phyloP scores from a whole-genome alignment of 1,140 invertebrate species.

The Ptiloglossa arizonensis region DNA sequence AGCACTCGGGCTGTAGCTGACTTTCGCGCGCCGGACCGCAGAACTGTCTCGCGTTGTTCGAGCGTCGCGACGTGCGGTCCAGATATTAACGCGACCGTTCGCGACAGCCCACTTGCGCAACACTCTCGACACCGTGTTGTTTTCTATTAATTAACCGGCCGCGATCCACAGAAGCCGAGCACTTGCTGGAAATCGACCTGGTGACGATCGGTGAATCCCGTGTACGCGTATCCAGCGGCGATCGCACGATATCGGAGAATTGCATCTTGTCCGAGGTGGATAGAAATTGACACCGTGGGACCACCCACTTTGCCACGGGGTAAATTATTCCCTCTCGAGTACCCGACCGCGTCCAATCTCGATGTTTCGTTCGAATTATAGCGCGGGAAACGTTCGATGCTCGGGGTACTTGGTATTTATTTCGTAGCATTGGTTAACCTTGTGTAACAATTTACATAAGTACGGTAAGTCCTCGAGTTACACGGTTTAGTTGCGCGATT shows the following conservation, averaged over 20 bases:
- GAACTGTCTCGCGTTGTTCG: conserved; percentile 38
- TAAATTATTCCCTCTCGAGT: too few species aligned
- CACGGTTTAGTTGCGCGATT: too few species aligned
- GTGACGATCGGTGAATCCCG: conserved; percentile 22
- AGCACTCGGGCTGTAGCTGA: conserved; percentile 51
- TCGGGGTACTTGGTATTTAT: too few species aligned
- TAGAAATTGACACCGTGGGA: too few species aligned
- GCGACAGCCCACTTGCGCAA: neutral
- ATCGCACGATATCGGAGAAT: neutral
- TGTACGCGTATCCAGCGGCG: neutral
- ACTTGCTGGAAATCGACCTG: conserved; percentile 16
- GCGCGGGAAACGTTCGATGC: too few species aligned
- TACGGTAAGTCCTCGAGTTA: too few species aligned
- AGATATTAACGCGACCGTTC: conserved; percentile 26
- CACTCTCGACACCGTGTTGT: neutral
- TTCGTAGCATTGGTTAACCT: too few species aligned
- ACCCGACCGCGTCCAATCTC: too few species aligned
- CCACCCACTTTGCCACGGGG: too few species aligned
- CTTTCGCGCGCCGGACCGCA: conserved; percentile 34
- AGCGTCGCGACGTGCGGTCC: conserved; percentile 13
- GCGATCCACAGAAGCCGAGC: neutral
- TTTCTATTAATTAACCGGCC: conserved; percentile 29
- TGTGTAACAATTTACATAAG: too few species aligned
- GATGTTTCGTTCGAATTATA: too few species aligned
- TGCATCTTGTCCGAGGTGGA: neutral